These are phyloP conservation scores for Mus spicilegus DNA, from an alignment of 2,113 vertebrate species.

Conservation along the genomic window DNA sequence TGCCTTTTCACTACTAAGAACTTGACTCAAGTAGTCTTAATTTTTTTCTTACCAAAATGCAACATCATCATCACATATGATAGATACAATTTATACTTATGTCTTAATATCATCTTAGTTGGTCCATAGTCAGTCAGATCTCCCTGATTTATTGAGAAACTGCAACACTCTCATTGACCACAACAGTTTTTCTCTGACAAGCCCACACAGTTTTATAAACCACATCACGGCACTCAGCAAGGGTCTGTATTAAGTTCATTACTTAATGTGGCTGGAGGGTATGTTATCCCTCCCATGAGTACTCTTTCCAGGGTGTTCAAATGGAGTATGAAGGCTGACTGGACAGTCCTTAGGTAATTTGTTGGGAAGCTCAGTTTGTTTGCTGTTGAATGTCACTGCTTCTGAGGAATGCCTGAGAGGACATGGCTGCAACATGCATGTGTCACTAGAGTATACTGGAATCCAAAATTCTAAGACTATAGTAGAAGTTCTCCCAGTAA, in stretches of 20 bases:
- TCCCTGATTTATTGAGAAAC: not conserved
- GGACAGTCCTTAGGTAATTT: slow-evolving; percentile 6
- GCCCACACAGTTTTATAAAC: not conserved
- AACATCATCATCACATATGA: not conserved
- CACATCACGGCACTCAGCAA: not conserved
- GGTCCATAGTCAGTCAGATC: not conserved
- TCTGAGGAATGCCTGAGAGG: not conserved
- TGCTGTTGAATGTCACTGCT: not conserved
- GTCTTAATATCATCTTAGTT: not conserved
- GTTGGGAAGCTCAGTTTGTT: not conserved
- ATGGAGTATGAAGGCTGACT: not conserved
- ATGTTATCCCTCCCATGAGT: not conserved
- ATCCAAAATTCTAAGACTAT: slow-evolving; percentile 9
- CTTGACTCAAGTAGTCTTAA: not conserved
- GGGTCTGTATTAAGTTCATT: not conserved
- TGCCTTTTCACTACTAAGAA: not conserved
- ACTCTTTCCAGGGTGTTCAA: not conserved
- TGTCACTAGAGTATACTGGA: not conserved
- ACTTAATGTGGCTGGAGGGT: not conserved
- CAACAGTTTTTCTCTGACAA: not conserved
- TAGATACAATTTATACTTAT: not conserved
- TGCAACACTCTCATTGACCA: not conserved
- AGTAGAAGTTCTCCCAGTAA: slow-evolving; percentile 3
- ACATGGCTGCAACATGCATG: not conserved
- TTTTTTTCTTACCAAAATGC: slow-evolving; percentile 2